Evolutionary conservation across 2,113 vertebrate genomes (phyloP), one percentile per base, ranked within the genome.

Genomic region (Gobiocypris rarus): DNA sequence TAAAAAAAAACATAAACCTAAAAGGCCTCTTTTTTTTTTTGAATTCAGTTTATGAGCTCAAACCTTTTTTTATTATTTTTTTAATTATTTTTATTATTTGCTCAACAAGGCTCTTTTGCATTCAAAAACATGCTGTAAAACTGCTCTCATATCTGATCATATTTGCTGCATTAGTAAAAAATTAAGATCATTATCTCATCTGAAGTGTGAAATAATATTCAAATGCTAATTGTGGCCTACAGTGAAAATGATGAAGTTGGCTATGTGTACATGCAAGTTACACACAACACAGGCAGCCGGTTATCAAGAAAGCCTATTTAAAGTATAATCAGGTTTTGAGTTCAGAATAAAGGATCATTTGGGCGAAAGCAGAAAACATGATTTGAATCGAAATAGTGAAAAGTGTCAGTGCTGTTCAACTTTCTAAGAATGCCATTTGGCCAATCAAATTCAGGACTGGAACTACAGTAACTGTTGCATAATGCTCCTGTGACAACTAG

Each of bases 171-270:
- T 74, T 52, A 41, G 43, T n/a, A 74, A 24, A 19, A 22, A 65
- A 50, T n/a, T 63, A 65, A 48, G 58, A 61, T 75, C n/a, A 31
- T 65, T 13, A 75, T 75, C 71, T 58, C 56, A 63, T n/a, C 9
- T 24, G 9, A 56, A 77, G 52, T 77, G 75, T 77, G 31, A 59
- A 77, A 76, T 76, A 77, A 76, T 76, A 54, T 34, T 54, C 26
- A 75, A 75, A 56, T 17, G 4, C 50, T 58, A 58, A 75, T 75
- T 52, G 43, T 45, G 45, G 75, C 56, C 70, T 75, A 48, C 24
- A 61, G 70, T 73, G 14, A 74, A 73, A 54, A 1, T 73, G 34
- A 59, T 45, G 8, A 48, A 48, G 45, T 48, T 1, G 6, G 38
- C 38, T 38, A 38, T 67, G 13, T 67, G 14, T 31, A 50, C 4